Conservation (phyloP, 2,797 vertebrate genomes). For the Myoxocephalus aenaeus region DNA sequence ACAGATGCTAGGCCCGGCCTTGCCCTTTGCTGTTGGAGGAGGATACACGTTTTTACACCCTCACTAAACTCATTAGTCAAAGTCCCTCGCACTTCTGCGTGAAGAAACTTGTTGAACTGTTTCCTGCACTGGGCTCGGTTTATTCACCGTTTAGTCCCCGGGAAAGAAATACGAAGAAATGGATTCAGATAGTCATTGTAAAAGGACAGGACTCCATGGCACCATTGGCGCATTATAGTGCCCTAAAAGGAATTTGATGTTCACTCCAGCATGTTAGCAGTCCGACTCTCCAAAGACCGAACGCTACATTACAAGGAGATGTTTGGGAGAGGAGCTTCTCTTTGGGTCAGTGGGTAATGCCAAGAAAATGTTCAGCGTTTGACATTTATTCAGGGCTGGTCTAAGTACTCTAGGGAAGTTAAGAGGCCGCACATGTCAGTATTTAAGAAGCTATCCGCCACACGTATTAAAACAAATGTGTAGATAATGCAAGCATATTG, state of each 20-base stretch:
- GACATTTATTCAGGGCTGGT: conserved; percentile 58
- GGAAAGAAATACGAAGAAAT: conserved; percentile 54
- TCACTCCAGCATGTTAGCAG: conserved; percentile 66
- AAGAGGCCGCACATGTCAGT: conserved; percentile 18
- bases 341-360: conserved; percentile 69
- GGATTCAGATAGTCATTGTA: conserved; percentile 50
- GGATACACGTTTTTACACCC: conserved; percentile 62
- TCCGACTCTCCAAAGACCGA: conserved; percentile 61
- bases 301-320: conserved; percentile 58
- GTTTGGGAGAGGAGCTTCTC: conserved; percentile 59
- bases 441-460: conserved; percentile 19
- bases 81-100: conserved; percentile 51
- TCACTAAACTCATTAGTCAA: conserved; percentile 68
- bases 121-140: conserved; percentile 37
- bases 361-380: conserved; percentile 52
- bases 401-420: conserved; percentile 28
- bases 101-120: conserved; percentile 41
- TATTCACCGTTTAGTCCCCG: conserved; percentile 38
- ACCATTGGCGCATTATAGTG: conserved; percentile 55
- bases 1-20: conserved; percentile 53
- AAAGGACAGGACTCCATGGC: conserved; percentile 44
- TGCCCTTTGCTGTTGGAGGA: conserved; percentile 64
- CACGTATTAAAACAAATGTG: conserved; percentile 2
- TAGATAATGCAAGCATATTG: conserved; percentile 10
- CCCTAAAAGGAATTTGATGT: conserved; percentile 80